Evolutionary conservation across 2,113 vertebrate species (phyloP), one percentile per base, ranked within the genome.

Genomic region (Atlantisia rogersi): DNA sequence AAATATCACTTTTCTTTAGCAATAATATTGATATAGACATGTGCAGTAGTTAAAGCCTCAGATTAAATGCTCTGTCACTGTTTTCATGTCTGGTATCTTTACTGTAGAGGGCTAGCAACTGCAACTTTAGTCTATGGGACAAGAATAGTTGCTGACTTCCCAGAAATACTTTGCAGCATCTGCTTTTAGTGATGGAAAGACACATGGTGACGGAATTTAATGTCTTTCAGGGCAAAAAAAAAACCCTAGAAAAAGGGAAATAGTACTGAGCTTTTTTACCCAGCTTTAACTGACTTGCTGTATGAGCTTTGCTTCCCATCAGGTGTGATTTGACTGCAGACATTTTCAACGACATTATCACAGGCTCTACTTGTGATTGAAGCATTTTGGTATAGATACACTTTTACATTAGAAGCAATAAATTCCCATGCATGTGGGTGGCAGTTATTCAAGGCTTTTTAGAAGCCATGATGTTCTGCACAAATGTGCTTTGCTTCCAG

Each of bases 221-320:
- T 32, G 15, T 50, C 40, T 88, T 86, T 70, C n/a, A 44, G 18
- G 13, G 21, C 5, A 18, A 19, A 56, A 31, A 55, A 53, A 53
- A 28, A 53, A 53, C 1, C 46, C 46, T 19, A 21, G 10, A 48
- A 80, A 3, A 1, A 62, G 24, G 31, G 6, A 70, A 82, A 67
- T 53, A 40, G 7, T 56, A 10, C 22, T 73, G 35, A 76, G 16
- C 15, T 6, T 60, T 56, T 55, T 26, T 3, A 0, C 0, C 2
- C 19, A 10, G 5, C 44, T 89, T 67, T 65, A 74, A 26, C 14
- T 77, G n/a, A 44, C 12, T 58, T 69, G 9, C 35, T 83, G 16
- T 22, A 10, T 69, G 59, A 64, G 3, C 1, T 80, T 79, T 91
- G 12, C 35, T 83, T 52, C 40, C 39, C 6, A 1, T 69, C 13